These are phyloP conservation scores for Dryobotodes eremita DNA, from an alignment of 2,888 invertebrate genomes.

Conservation along the genomic window DNA sequence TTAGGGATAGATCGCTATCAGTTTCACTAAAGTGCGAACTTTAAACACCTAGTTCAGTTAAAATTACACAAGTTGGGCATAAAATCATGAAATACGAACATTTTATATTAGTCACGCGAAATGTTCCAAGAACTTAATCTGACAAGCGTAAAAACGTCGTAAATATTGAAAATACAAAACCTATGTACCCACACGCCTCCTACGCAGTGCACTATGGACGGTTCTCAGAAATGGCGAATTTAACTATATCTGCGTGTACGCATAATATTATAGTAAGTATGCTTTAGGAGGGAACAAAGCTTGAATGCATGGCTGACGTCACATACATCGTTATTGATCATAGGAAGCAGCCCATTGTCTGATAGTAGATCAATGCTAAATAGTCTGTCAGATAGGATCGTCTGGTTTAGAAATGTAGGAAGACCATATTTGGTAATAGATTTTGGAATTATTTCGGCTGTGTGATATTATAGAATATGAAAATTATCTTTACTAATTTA, in stretches of 20 bases:
- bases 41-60: constrained; percentile 51
- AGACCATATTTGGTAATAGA: not conserved
- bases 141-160: constrained; percentile 67
- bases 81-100: constrained; percentile 47
- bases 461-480: too few relatives aligned
- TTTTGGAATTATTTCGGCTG: not conserved
- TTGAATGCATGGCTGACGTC: constrained; percentile 26
- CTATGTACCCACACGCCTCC: constrained; percentile 62
- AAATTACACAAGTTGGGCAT: constrained; percentile 51
- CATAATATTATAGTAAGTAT: constrained; percentile 13
- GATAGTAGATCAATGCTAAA: constrained; percentile 33
- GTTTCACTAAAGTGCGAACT: constrained; percentile 42
- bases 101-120: constrained; percentile 57
- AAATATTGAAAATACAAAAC: constrained; percentile 68
- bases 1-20: constrained; percentile 58
- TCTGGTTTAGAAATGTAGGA: not conserved
- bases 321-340: constrained; percentile 40
- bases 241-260: constrained; percentile 66
- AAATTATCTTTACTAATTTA: too few relatives aligned
- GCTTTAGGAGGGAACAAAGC: constrained; percentile 31
- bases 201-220: constrained; percentile 60
- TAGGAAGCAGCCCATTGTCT: constrained; percentile 45
- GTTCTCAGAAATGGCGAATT: constrained; percentile 68
- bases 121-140: constrained; percentile 64
- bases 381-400: constrained; percentile 25